Conservation (phyloP, 2,113 vertebrate genomes). For the Hemibagrus wyckioides region DNA sequence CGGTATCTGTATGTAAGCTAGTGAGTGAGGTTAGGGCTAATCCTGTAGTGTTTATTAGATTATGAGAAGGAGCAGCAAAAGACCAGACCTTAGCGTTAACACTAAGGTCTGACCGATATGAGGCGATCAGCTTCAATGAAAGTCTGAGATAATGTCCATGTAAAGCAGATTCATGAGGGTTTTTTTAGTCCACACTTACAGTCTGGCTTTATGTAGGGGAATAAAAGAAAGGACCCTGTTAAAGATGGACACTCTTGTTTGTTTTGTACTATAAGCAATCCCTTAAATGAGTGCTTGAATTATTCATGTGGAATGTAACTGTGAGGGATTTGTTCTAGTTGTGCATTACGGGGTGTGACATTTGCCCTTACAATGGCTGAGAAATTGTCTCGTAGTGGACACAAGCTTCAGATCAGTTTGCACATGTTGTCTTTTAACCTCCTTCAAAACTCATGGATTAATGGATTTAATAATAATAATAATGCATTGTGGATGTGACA, state of each 20-base stretch:
- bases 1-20: not conserved
- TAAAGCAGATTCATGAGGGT: not conserved
- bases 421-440: not conserved
- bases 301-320: not conserved
- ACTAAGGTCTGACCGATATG: not conserved
- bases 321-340: constrained; percentile 5
- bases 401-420: not conserved
- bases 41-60: not conserved
- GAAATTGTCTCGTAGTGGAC: not conserved
- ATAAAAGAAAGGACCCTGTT: not conserved
- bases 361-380: not conserved
- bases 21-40: not conserved
- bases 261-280: not conserved
- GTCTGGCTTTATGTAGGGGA: not conserved
- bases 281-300: not conserved
- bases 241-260: not conserved
- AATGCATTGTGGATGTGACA: not conserved
- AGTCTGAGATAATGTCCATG: not conserved
- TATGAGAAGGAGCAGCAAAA: not conserved
- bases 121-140: not conserved
- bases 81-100: not conserved
- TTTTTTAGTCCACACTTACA: not conserved
- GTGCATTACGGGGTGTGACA: not conserved
- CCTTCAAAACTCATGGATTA: not conserved
- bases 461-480: no score